Base-by-base conservation (phyloP, 2,888 invertebrate genomes). In the Phaonia tiefii region DNA sequence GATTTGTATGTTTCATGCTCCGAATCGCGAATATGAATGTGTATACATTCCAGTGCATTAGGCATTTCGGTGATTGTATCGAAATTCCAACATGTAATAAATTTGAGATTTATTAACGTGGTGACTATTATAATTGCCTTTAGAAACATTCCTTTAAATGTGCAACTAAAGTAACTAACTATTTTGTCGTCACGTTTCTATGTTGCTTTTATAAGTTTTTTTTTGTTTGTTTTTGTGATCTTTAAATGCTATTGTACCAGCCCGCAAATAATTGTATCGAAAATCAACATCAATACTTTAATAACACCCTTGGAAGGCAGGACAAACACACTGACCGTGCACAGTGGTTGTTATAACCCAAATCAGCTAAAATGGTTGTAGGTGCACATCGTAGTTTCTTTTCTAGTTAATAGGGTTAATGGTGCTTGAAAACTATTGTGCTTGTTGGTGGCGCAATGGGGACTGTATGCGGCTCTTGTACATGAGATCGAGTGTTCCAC, bases 21-120 rank as follows among this genome's bases (percentile, higher is more conserved):
- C 20, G 22, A 0, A 2, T 39, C 1, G 11, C 31, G 26, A n/a
- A 54, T 7, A 22, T 73, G n/a, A 17, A 76, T 46, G 8, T 65
- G 63, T 26, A 80, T 49, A 20, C 80, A 80, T 1, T 58, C 49
- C 26, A 80, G 39, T 11, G 20, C n/a, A 22, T 42, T 63, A 3
- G 20, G 22, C 10, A 63, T 20, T 1, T 63, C 20, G 10, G 13
- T 2, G n/a, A 39, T 42, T 11, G 20, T 15, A 42, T 42, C 10
- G 1, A 22, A 22, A 42, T 63, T 22, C 22, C 39, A 42, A 42
- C 39, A 42, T 13, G 3, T 2, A 39, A 17, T 22, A 1, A 42
- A n/a, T 39, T 22, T 11, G 63, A 42, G 20, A 7, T 70, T 39
- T 46, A 70, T 31, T 17, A 79, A 37, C n/a, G n/a, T n/a, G n/a